Conservation (phyloP, 1,140 invertebrate species). For the Drosophila bocki region DNA sequence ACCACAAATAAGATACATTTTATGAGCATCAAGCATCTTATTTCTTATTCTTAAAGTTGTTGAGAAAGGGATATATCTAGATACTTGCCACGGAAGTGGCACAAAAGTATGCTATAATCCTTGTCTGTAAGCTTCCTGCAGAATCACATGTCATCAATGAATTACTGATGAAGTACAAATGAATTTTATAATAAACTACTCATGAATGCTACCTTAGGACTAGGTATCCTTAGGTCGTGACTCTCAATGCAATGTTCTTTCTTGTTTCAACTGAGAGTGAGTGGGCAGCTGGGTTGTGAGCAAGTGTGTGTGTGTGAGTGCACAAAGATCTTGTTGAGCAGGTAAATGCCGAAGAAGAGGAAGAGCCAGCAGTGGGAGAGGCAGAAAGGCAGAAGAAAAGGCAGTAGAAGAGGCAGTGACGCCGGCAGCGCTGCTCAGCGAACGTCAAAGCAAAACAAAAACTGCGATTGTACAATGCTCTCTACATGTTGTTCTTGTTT, state of each 20-base stretch:
- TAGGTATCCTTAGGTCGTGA: slow-evolving; percentile 1
- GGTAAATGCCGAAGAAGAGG: slow-evolving; percentile 62
- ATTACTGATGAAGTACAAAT: no score
- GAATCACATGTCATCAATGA: no score
- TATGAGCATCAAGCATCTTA: no score
- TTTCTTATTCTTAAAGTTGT: no score
- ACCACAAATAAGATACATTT: no score
- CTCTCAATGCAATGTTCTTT: not conserved
- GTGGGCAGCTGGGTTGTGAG: slow-evolving; percentile 47
- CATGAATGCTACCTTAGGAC: no score
- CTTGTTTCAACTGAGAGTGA: slow-evolving; percentile 54
- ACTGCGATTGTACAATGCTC: slow-evolving; percentile 62
- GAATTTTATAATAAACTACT: no score
- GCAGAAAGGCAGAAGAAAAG: slow-evolving; percentile 8
- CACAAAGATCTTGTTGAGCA: slow-evolving; percentile 78
- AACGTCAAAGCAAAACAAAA: slow-evolving; percentile 81
- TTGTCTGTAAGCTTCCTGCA: no score
- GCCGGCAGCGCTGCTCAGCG: slow-evolving; percentile 58
- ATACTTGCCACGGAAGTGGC: no score
- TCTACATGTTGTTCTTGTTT: slow-evolving; percentile 40
- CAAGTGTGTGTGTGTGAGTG: slow-evolving; percentile 39
- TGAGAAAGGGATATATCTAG: no score
- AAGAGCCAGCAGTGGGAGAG: slow-evolving; percentile 9
- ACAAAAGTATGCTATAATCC: no score
- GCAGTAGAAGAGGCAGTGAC: slow-evolving; percentile 31